Evolutionary conservation across 1,140 invertebrate genomes (phyloP).

Genomic region (Pinna nobilis): DNA sequence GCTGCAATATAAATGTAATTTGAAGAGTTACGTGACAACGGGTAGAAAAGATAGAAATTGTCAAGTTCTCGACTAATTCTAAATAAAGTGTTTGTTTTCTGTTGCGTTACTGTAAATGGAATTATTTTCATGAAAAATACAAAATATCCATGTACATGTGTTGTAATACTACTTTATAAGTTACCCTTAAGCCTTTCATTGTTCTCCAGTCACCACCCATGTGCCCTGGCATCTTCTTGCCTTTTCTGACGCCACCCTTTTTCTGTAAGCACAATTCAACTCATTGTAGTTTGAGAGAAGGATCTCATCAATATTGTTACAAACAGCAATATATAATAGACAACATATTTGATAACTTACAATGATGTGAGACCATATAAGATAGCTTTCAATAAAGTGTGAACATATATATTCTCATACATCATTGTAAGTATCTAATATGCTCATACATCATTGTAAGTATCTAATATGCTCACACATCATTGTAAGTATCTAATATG

Average conservation of each 20-base stretch:
- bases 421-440: too few relatives aligned
- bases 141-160: background rate
- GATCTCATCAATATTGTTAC: too few relatives aligned
- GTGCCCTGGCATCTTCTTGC: constrained; percentile 97
- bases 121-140: background rate
- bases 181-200: constrained; percentile 83
- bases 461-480: too few relatives aligned
- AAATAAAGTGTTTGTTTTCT: background rate
- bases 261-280: constrained; percentile 72
- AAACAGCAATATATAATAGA: too few relatives aligned
- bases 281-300: too few relatives aligned
- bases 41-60: background rate
- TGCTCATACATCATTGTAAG: too few relatives aligned
- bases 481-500: too few relatives aligned
- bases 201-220: constrained; percentile 89
- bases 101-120: background rate
- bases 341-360: too few relatives aligned
- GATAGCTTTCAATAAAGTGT: too few relatives aligned
- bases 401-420: too few relatives aligned
- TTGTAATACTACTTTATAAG: background rate
- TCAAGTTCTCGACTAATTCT: background rate
- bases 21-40: too few relatives aligned
- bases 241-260: constrained; percentile 92
- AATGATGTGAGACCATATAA: too few relatives aligned
- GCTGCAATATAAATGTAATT: background rate